phyloP scores from a whole-genome alignment of 2,113 vertebrate genomes.

The Sprattus sprattus region DNA sequence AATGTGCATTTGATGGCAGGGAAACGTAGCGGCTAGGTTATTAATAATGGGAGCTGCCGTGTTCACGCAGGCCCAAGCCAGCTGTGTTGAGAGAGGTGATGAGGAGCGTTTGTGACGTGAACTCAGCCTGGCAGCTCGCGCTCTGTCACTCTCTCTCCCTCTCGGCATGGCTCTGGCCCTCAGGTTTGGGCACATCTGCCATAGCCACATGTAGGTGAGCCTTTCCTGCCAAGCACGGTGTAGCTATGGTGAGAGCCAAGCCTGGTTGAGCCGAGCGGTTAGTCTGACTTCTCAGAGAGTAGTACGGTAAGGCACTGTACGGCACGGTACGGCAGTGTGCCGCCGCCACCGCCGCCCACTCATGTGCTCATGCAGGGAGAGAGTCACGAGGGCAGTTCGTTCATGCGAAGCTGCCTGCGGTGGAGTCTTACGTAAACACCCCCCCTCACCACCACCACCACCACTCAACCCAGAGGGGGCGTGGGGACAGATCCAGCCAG shows the following conservation, averaged over 20 bases:
- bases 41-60: background rate
- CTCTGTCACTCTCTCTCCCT: background rate
- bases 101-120: background rate
- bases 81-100: background rate
- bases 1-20: background rate
- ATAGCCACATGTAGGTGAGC: background rate
- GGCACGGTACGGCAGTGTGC: background rate
- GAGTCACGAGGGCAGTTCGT: slow-evolving; percentile 1
- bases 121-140: background rate
- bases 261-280: background rate
- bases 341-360: background rate
- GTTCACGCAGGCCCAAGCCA: background rate
- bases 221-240: background rate
- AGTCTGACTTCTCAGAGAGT: background rate
- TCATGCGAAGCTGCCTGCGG: background rate
- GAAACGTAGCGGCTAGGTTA: background rate
- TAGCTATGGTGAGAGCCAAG: background rate
- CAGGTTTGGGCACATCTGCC: background rate
- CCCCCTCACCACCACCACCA: background rate
- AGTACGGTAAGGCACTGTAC: background rate
- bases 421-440: slow-evolving; percentile 15
- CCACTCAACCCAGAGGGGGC: background rate
- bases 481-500: background rate
- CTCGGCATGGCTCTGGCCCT: background rate
- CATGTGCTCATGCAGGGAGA: background rate